Base-by-base conservation (phyloP, 2,113 vertebrate species). In the Dromas ardeola region DNA sequence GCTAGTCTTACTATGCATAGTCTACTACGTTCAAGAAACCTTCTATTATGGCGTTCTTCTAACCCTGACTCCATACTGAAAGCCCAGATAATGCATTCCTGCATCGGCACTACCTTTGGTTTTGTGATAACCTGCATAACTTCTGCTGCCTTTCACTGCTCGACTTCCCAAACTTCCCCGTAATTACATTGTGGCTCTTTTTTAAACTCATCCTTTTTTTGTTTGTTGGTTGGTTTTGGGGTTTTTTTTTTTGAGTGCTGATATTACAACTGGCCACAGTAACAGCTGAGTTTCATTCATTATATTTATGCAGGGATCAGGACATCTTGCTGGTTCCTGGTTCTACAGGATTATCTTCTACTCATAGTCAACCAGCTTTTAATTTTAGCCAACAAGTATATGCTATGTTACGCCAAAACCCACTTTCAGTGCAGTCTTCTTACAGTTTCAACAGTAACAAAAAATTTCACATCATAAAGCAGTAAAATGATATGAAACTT, bases 31-130 rank as follows among this genome's bases (percentile, higher is more conserved):
- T 79, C 20, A 76, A 11, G 22, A 49, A 73, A 77, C 13, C 27
- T 74, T 18, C 38, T 52, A 2, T n/a, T 73, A 53, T 0, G 0
- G 29, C 0, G 0, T 65, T 79, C 32, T 79, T 76, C 56, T 90
- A 77, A 49, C 11, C 47, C 15, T 67, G 70, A 36, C 58, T 85
- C 56, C 21, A 36, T 22, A 40, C 30, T 34, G 40, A 42, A 82
- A 63, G 36, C 5, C n/a, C 47, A 89, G n/a, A 59, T 4, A 58
- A 40, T 55, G 25, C 32, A 78, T 15, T 93, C 61, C 34, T 11
- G 5, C 42, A 66, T 22, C 5, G 5, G 22, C n/a, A 38, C 17
- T 71, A 47, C 40, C 49, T 81, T 55, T 71, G 25, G 38, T 74
- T 87, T 84, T 58, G 34, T 43, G 42, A 84, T 53, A 81, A 87